Evolutionary conservation across 2,113 vertebrate species (phyloP), one percentile per base, ranked within the genome.

Genomic region (Antennarius striatus): DNA sequence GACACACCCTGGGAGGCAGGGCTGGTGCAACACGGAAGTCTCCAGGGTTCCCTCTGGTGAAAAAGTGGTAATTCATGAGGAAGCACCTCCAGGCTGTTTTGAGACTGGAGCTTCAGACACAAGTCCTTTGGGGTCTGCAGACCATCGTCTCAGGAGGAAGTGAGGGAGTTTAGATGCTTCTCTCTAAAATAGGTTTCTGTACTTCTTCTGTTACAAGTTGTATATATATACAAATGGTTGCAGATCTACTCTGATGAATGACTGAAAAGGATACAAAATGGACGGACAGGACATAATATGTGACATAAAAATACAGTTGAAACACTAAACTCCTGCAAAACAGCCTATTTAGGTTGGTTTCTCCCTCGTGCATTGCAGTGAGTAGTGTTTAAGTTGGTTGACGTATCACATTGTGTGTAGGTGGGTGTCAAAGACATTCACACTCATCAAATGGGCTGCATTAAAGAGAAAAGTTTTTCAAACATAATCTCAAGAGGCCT

Each of bases 21-120:
- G 53, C 42, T 63, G 77, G 32, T 56, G 63, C 36, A 47, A 73
- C 58, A 47, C 45, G 61, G 62, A 74, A 61, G 62, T 88, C 91
- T 79, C 83, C 49, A 50, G 85, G 87, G 89, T 72, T 81, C 67
- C 72, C 68, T 75, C 56, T 75, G 57, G 89, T 80, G 76, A 80
- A 47, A 86, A 67, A 62, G 71, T 61, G 78, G 77, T 86, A 89
- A 92, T 92, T 90, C 90, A 79, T 77, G 64, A 56, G 70, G 71
- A 79, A 88, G 65, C 58, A 76, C 32, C 71, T 62, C 32, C 0
- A 2, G 49, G 58, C 42, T 55, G 60, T 64, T 43, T 58, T 43
- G 68, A 69, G 70, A 67, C 28, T 40, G 16, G 10, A 57, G 56
- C 45, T 76, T 43, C 51, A 78, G 68, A 67, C 59, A 61, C 3